These are phyloP conservation scores for Orussus abietinus DNA, from an alignment of 1,140 invertebrate species.

Conservation along the genomic window DNA sequence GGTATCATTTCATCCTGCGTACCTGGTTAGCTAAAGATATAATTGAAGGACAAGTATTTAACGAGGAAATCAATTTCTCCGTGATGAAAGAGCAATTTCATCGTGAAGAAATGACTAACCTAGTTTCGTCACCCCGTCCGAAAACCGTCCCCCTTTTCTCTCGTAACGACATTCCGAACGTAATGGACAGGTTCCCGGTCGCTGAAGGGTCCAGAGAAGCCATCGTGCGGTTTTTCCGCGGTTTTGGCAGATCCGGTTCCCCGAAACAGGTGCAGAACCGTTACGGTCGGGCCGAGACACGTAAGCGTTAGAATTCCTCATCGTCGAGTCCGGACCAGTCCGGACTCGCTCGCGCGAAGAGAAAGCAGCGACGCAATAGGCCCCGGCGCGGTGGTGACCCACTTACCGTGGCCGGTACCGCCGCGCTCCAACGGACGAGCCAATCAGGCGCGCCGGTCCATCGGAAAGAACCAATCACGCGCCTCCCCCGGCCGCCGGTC, in stretches of 20 bases:
- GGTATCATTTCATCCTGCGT: no score
- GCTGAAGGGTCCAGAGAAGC: no score
- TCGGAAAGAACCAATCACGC: not conserved
- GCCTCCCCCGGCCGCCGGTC: constrained; percentile 1
- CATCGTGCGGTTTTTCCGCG: no score
- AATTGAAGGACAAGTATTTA: no score
- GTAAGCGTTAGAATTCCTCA: constrained; percentile 39
- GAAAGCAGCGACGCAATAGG: constrained; percentile 22
- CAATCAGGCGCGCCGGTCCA: constrained; percentile 1
- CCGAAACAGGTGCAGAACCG: not conserved
- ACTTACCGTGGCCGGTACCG: constrained; percentile 7
- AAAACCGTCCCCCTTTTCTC: no score
- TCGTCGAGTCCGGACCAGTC: constrained; percentile 17
- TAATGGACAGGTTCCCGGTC: no score
- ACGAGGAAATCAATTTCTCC: no score
- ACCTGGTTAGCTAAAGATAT: no score
- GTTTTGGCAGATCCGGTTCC: constrained; percentile 3
- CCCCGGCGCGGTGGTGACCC: constrained; percentile 14
- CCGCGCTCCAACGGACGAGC: constrained; percentile 2
- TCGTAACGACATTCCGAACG: no score
- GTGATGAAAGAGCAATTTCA: no score
- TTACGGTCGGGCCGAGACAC: constrained; percentile 22
- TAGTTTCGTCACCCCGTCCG: no score
- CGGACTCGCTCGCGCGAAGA: constrained; percentile 7
- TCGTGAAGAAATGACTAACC: no score